Evolutionary conservation across 2,888 invertebrate species (phyloP), one percentile per base, ranked within the genome.

Genomic region (Megastigmus dorsalis): DNA sequence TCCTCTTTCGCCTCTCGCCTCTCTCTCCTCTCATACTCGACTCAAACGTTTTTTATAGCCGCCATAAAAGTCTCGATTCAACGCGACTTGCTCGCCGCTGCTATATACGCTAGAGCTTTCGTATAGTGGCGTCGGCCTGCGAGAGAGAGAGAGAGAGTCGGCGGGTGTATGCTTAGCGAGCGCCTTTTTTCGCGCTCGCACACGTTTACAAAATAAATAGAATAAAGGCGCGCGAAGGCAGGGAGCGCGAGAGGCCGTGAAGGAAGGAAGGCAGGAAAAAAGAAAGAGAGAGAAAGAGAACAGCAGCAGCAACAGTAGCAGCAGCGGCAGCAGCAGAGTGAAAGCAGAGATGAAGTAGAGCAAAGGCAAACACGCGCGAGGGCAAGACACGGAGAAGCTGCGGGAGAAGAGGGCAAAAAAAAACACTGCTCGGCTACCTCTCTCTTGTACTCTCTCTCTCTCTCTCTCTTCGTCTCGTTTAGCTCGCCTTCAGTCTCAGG

Each of bases 11-110:
- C 60, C 18, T 38, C 41, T 26, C 43, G n/a, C 1, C 28, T 20
- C 48, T 45, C 33, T 9, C 5, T 48, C 45, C 55, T 30, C 18
- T 52, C 26, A 7, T 38, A 15, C 36, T 28, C 28, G 1, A 36
- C 20, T 50, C 50, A 10, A 9, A 18, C 26, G 36, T 18, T 50
- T 63, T 72, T 72, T 66, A 66, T 15, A 23, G 20, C 23, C 43
- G 7, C 33, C 59, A 59, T 66, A 72, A 73, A 73, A 66, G 41
- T 60, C 52, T 59, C 57, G 63, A 71, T 63, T 48, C 41, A 15
- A 7, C 38, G 38, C 23, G 20, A n/a, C 18, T 18, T 18, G 6
- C 13, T 41, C 43, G n/a, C n/a, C 20, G 23, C n/a, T n/a, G n/a
- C n/a, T n/a, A n/a, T n/a, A n/a, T n/a, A n/a, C n/a, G n/a, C n/a